Conservation (phyloP, 2,888 invertebrate genomes). For the Ophion ellenae region DNA sequence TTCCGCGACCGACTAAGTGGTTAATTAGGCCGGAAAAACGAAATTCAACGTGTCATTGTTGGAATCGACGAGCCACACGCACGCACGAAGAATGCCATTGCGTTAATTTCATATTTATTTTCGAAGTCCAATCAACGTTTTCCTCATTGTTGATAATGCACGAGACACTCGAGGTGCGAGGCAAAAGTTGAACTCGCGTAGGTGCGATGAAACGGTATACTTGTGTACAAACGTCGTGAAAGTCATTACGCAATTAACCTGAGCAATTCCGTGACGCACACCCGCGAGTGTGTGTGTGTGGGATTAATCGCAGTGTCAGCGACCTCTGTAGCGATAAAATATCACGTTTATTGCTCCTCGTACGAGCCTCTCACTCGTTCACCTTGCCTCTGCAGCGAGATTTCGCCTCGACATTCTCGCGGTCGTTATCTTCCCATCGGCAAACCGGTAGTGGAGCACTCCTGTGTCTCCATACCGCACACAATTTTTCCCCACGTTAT, state of each 20-base stretch:
- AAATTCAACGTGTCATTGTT: slow-evolving; percentile 20
- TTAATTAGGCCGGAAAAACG: neutral
- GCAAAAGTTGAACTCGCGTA: slow-evolving; percentile 10
- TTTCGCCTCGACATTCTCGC: slow-evolving; percentile 53
- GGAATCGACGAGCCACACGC: neutral
- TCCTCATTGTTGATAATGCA: slow-evolving; percentile 30
- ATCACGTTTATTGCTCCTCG: slow-evolving; percentile 31
- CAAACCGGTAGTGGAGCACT: neutral
- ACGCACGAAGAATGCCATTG: slow-evolving; percentile 1
- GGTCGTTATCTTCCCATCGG: slow-evolving; percentile 28
- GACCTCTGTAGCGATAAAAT: slow-evolving; percentile 38
- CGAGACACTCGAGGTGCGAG: slow-evolving; percentile 6
- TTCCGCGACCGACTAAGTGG: slow-evolving; percentile 3
- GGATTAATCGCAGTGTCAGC: slow-evolving; percentile 55
- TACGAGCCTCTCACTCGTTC: slow-evolving; percentile 43
- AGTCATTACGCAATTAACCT: slow-evolving; percentile 65
- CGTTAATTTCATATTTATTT: neutral
- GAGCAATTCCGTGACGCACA: slow-evolving; percentile 44
- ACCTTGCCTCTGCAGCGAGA: slow-evolving; percentile 49
- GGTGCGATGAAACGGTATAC: slow-evolving; percentile 38
- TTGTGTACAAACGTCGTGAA: slow-evolving; percentile 45
- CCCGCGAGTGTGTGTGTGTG: slow-evolving; percentile 16
- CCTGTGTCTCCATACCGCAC: no score
- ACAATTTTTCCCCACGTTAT: neutral
- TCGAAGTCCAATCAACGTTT: neutral